A percentile compares a stretch with the other conserved stretches of the same genome.
These are phyloP conservation scores for Dasyornis broadbenti DNA, from an alignment of 2,113 vertebrate genomes.

Conservation along the genomic window DNA sequence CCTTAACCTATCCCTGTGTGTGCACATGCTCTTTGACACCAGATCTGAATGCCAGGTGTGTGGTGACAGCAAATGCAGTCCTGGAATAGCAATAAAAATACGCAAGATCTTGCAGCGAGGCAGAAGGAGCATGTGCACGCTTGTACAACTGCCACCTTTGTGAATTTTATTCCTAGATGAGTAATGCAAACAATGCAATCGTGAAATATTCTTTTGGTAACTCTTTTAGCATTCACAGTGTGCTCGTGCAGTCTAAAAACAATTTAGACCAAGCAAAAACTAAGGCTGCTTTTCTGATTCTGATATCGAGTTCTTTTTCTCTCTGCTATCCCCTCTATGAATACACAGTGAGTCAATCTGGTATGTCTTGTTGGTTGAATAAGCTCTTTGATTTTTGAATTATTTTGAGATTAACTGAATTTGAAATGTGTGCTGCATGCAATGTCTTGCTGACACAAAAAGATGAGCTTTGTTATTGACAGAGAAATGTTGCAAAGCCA, in stretches of 20 bases:
- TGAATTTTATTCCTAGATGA: constrained; percentile 35
- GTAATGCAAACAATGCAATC: constrained; percentile 58
- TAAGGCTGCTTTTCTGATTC: constrained; percentile 58
- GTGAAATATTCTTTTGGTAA: constrained; percentile 39
- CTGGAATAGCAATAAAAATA: background rate
- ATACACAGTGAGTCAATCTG: constrained; percentile 72
- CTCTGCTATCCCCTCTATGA: constrained; percentile 52
- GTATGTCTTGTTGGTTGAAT: constrained; percentile 75
- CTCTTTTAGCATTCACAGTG: constrained; percentile 65
- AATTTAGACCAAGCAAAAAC: constrained; percentile 68
- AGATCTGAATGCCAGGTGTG: background rate
- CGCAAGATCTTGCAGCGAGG: background rate
- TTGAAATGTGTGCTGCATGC: constrained; percentile 74
- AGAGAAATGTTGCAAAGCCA: constrained; percentile 65
- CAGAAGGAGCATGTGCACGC: background rate
- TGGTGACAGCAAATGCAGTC: background rate
- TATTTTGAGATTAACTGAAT: constrained; percentile 80
- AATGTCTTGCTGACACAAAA: constrained; percentile 70
- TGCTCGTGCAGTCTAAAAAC: constrained; percentile 60
- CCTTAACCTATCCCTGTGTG: background rate
- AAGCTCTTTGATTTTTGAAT: constrained; percentile 81
- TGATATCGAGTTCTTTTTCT: constrained; percentile 66
- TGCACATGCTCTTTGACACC: background rate
- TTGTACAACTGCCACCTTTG: background rate
- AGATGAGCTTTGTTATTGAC: constrained; percentile 75